Evolutionary conservation across 2,113 vertebrate genomes (phyloP), one percentile per base, ranked within the genome.

Genomic region (Sorex araneus): DNA sequence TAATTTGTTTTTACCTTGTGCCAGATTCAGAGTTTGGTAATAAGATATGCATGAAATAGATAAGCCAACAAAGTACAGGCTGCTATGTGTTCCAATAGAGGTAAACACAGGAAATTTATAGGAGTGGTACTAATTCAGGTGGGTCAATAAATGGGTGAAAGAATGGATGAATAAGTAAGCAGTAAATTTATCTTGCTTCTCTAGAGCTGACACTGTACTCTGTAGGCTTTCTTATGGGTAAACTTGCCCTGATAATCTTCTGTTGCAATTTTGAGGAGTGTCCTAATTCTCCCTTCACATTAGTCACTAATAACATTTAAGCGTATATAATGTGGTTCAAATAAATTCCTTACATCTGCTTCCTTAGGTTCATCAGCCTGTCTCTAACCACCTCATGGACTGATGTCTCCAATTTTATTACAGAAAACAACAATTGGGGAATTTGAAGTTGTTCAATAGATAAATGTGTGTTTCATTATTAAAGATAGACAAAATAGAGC

Each of bases 1-100:
- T 93, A 32, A 84, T 89, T 91, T 89, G 15, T 84, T 79, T 86
- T 81, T 94, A 27, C 69, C 15, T 0, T 87, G 36, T 81, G 32
- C 36, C 69, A 69, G 19, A 85, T 67, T 89, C 15, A 6, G 47
- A 71, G 32, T 70, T 70, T 64, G 91, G 15, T 30, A 66, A 28
- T 81, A n/a, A 40, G 64, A 60, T 47, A 3, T 0, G 89, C 23
- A 45, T 71, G 10, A 32, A 70, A 82, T 63, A 81, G 89, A 64
- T 36, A 89, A 73, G n/a, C 76, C 78, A 60, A 77, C 32, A 94
- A 50, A 71, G 74, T 64, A 30, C 28, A 87, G 19, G 43, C 54
- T 70, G 60, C 43, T 80, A 73, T 84, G 30, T 89, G 40, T 54
- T 84, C 36, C 32, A 73, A 0, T 32, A 92, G 70, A 73, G 28